phyloP scores from a whole-genome alignment of 2,113 vertebrate species.

The Callospermophilus lateralis region DNA sequence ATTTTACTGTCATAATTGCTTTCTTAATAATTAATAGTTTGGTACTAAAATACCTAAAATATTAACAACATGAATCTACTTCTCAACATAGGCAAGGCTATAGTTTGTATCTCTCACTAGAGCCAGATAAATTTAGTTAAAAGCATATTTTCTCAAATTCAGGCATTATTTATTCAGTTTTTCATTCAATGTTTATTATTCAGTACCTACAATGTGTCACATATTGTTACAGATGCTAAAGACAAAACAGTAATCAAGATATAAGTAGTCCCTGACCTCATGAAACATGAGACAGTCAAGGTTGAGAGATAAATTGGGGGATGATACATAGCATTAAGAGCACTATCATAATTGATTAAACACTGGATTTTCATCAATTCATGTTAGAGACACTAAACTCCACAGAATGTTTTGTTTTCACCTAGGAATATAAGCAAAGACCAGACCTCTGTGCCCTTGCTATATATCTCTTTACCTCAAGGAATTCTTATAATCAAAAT shows the following conservation, averaged over 20 bases:
- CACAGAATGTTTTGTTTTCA: background rate
- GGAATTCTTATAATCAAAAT: background rate
- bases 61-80: background rate
- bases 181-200: background rate
- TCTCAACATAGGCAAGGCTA: background rate
- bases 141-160: background rate
- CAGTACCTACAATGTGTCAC: background rate
- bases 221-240: background rate
- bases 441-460: background rate
- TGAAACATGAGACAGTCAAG: background rate
- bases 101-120: background rate
- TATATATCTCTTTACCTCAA: background rate
- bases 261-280: background rate
- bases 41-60: background rate
- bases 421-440: background rate
- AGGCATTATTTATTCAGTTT: background rate
- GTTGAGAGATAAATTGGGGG: accelerated
- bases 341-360: background rate
- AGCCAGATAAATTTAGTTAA: background rate
- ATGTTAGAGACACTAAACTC: background rate
- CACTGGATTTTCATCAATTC: background rate
- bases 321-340: background rate
- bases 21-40: too few species aligned
- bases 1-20: background rate
- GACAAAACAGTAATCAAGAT: background rate